Evolutionary conservation across 2,888 invertebrate species (phyloP).

Genomic region (Phaonia tiefii): DNA sequence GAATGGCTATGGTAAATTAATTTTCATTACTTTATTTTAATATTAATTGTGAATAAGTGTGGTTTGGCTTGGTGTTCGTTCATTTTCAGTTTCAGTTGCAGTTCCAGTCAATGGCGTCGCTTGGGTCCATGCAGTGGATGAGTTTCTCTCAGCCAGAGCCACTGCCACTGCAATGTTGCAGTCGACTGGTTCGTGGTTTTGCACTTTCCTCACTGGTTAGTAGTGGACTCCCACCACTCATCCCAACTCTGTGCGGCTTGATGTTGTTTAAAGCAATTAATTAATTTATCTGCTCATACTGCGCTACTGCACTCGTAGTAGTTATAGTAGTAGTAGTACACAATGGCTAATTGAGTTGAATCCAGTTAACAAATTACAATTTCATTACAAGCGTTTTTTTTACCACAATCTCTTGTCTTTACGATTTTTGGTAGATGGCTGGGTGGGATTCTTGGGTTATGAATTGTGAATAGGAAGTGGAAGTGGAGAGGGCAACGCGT

Average conservation of each 20-base stretch:
- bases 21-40: conserved; percentile 64
- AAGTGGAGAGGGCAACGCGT: neutral
- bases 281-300: conserved; percentile 44
- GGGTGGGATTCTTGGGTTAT: neutral
- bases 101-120: neutral
- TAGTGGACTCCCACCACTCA: neutral
- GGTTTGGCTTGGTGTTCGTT: conserved; percentile 36
- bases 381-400: conserved; percentile 41
- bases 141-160: neutral
- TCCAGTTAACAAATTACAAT: conserved; percentile 50
- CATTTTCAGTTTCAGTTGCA: neutral
- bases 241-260: too few species aligned
- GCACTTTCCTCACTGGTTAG: conserved; percentile 2
- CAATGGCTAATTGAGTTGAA: conserved; percentile 50
- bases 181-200: neutral
- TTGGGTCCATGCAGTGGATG: neutral
- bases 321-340: conserved; percentile 15
- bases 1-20: conserved; percentile 61
- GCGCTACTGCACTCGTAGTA: neutral
- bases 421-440: neutral
- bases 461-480: neutral
- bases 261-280: conserved; percentile 41
- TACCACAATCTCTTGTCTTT: neutral
- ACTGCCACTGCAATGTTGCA: neutral
- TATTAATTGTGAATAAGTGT: conserved; percentile 55